These are phyloP conservation scores for Dastarcus helophoroides DNA, from an alignment of 2,888 invertebrate species.

Conservation along the genomic window DNA sequence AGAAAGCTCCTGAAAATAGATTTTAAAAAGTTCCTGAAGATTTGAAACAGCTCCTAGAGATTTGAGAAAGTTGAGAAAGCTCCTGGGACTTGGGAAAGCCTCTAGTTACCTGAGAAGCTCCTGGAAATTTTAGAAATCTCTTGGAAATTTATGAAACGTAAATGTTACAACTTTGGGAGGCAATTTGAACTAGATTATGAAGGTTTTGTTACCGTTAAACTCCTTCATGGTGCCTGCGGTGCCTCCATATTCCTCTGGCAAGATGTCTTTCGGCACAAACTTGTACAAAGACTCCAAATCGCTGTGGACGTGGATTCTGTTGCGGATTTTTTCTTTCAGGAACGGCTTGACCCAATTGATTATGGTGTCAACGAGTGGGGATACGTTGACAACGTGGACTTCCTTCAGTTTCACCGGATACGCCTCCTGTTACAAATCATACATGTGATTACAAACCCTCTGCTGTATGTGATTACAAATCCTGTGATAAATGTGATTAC, in stretches of 20 bases:
- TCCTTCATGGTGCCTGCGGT: constrained; percentile 60
- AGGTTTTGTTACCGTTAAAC: constrained; percentile 48
- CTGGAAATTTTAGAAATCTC: too few species aligned
- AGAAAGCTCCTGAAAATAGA: too few species aligned
- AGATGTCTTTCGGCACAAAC: constrained; percentile 64
- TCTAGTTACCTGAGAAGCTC: too few species aligned
- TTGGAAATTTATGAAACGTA: too few species aligned
- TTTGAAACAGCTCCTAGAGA: too few species aligned
- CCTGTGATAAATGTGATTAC: too few species aligned
- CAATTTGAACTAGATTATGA: too few species aligned
- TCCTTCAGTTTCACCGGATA: constrained; percentile 81
- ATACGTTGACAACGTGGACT: constrained; percentile 75
- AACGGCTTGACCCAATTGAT: constrained; percentile 78
- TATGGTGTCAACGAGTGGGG: constrained; percentile 73
- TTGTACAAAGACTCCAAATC: constrained; percentile 65
- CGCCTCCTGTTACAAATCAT: constrained; percentile 52
- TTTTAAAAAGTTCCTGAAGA: background rate
- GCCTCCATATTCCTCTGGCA: constrained; percentile 77
- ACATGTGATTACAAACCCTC: too few species aligned
- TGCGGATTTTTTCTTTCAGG: constrained; percentile 76
- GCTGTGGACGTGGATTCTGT: constrained; percentile 69
- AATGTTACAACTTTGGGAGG: too few species aligned
- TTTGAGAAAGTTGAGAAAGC: too few species aligned
- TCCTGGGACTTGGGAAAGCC: too few species aligned
- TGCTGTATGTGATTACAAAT: too few species aligned